Evolutionary conservation across 1,140 invertebrate species (phyloP), one percentile per base, ranked within the genome.

Genomic region (Ceratoteleas bidentatus): DNA sequence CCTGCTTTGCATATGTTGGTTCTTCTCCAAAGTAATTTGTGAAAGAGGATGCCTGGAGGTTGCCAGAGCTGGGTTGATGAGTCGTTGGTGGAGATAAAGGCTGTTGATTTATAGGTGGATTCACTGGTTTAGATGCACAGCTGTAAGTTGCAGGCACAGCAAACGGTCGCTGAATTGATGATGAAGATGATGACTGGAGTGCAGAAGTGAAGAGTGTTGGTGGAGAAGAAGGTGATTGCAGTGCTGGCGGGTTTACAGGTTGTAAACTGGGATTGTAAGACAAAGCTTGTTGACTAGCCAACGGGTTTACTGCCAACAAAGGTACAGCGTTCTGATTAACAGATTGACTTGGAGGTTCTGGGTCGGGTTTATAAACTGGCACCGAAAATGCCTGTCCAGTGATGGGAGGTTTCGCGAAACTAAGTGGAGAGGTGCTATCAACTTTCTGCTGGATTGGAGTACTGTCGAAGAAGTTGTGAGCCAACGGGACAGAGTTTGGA

Each of bases 381-480:
- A n/a, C n/a, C n/a, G n/a, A n/a, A n/a, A n/a, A 24, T 24, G 24
- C 1, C 4, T 24, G 24, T 24, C 24, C 24, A 24, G 1, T 24
- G 24, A 24, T n/a, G 15, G 57, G 32, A 40, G 43, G 43, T 54
- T 34, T 56, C 11, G 6, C 8, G 24, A 57, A 50, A 16, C 14
- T 6, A 6, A 43, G 36, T 11, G 56, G n/a, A 53, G 53, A 53
- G 58, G 16, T 64, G 6, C 43, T 40, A 9, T 65, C 47, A 9
- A 57, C 33, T 14, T 65, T 65, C 9, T 62, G 50, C 16, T 24
- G n/a, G 34, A 36, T 13, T 5, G 53, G 13, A n/a, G 32, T 36
- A 13, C 53, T 14, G 0, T 76, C 36, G 34, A 82, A 82, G n/a
- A 82, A 84, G n/a, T 57, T 70, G 0, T 43, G 62, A 40, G 53